phyloP scores from a whole-genome alignment of 2,888 invertebrate species.

The Meganola albula region DNA sequence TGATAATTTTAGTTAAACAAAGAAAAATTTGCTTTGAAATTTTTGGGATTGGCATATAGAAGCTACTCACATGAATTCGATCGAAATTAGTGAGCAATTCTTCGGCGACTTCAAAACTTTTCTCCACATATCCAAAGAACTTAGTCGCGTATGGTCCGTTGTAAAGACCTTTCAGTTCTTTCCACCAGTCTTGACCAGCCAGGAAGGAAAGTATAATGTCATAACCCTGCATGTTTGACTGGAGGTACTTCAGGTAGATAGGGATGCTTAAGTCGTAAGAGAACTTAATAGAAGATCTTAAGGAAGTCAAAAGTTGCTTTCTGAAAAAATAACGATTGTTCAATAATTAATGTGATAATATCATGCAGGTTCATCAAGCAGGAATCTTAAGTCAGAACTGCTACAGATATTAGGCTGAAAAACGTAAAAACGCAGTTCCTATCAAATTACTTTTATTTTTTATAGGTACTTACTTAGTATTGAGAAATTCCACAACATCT shows the following conservation, averaged over 20 bases:
- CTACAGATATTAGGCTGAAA: no score
- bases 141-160: constrained; percentile 42
- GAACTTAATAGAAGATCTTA: constrained; percentile 48
- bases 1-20: no score
- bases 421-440: no score
- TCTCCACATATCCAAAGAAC: constrained; percentile 53
- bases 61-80: constrained; percentile 57
- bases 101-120: constrained; percentile 50
- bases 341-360: no score
- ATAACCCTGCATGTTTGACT: constrained; percentile 53
- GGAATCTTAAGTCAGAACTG: no score
- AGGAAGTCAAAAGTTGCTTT: constrained; percentile 35
- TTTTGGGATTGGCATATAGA: not conserved
- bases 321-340: no score
- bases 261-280: constrained; percentile 57
- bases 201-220: constrained; percentile 52
- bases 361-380: no score
- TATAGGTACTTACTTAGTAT: constrained; percentile 39
- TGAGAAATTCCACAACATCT: constrained; percentile 45
- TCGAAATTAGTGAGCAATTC: constrained; percentile 59
- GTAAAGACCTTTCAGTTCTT: constrained; percentile 42
- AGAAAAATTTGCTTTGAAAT: no score
- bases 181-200: constrained; percentile 65
- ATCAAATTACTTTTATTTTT: not conserved
- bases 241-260: constrained; percentile 58